Percentiles rank a stretch among this genome's conserved stretches.
Conservation (phyloP, 2,113 vertebrate genomes). For the Ceyx margarethae region DNA sequence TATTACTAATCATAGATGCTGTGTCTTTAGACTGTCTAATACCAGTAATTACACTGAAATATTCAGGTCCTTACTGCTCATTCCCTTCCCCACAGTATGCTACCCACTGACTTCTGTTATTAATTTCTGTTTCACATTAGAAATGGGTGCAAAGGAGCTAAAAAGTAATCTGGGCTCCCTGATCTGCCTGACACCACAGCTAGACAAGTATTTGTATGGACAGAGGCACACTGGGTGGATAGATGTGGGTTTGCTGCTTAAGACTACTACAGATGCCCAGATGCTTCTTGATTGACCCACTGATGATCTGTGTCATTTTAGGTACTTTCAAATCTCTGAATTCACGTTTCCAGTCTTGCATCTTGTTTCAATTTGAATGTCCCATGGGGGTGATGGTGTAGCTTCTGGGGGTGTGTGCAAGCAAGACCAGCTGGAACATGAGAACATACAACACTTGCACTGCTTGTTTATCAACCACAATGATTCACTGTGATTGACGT, state of each 20-base stretch:
- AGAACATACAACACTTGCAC: not conserved
- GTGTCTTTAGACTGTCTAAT: not conserved
- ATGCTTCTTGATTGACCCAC: not conserved
- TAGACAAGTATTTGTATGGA: not conserved
- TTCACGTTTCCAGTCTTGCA: not conserved
- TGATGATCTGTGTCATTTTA: not conserved
- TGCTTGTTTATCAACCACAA: not conserved
- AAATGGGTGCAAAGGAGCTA: not conserved
- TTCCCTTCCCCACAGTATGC: not conserved
- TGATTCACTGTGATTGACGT: constrained; percentile 36
- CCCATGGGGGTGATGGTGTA: not conserved
- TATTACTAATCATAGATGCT: not conserved
- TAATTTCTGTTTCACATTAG: not conserved
- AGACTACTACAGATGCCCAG: not conserved
- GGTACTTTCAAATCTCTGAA: not conserved
- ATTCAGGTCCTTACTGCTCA: not conserved
- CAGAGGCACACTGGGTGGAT: not conserved
- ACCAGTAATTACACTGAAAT: not conserved
- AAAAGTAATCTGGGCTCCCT: not conserved
- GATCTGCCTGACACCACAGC: not conserved
- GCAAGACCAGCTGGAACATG: not conserved
- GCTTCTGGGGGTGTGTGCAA: not conserved
- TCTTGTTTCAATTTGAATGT: not conserved
- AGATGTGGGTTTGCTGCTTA: not conserved
- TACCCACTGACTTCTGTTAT: not conserved